Base-by-base conservation (phyloP, 2,888 invertebrate species). In the Elmis aenea region DNA sequence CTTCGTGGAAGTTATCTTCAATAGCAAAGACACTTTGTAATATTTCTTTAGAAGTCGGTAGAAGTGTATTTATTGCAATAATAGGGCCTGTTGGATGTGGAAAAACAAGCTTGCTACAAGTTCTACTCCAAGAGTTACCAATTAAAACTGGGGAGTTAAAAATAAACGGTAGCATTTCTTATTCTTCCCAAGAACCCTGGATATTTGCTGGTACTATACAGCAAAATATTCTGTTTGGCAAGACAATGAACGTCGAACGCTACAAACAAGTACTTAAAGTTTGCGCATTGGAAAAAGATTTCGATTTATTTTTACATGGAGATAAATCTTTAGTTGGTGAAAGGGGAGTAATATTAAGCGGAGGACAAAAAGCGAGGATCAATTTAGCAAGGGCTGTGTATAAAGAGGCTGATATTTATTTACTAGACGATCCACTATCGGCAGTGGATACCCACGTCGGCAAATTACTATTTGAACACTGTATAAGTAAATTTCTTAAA, bases 371-470 rank as follows among this genome's bases (percentile, higher is more conserved):
- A 45, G 90, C 91, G 0, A 76, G 92, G 46, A 83, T 93, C 34
- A 86, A 85, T 30, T 73, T 93, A 26, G 89, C 87, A 0, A 76
- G 91, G 44, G 82, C 88, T 0, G 77, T 90, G 2, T 91, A 90
- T 65, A 79, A 81, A 21, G 78, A 87, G 37, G 80, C 86, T 0
- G 85, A 88, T 45, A 81, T 91, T 41, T 91, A 88, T 59, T 66
- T 92, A 5, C 68, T 92, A 31, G 92, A 92, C 62, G 91, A 92
- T 68, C 91, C 91, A 0, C 69, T 92, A 10, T 83, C 87, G 45
- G 91, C 91, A 0, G 91, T 92, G 5, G 92, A 92, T 68, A 77
- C 88, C 0, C 83, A 85, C 59, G 91, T 92, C 1, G 87, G 88
- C 1, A 77, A 84, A 1, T 85, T 88, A 65, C 71, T 92, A 50